Evolutionary conservation across 2,113 vertebrate species (phyloP).

Genomic region (Panthera leo): DNA sequence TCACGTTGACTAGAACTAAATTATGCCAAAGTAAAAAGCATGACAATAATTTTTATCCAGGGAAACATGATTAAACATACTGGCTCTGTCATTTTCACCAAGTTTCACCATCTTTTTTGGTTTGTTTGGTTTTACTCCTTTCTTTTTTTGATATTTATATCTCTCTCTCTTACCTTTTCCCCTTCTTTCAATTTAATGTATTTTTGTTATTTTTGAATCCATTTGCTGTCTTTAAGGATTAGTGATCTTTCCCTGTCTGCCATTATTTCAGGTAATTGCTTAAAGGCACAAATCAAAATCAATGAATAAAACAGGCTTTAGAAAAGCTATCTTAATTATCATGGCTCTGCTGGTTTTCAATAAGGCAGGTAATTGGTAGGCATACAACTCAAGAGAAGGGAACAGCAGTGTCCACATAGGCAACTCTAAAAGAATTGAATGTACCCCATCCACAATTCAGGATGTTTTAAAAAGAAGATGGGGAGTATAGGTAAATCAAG

Average conservation of each 20-base stretch:
- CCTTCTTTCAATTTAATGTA: neutral
- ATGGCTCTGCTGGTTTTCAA: neutral
- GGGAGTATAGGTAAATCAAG: neutral
- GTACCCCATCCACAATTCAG: neutral
- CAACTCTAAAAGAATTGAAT: neutral
- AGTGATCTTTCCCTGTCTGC: neutral
- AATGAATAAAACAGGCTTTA: neutral
- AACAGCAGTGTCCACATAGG: neutral
- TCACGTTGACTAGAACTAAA: neutral
- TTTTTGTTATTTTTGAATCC: neutral
- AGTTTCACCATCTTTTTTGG: neutral
- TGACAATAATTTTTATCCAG: neutral
- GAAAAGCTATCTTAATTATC: neutral
- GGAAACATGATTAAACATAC: neutral
- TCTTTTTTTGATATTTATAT: neutral
- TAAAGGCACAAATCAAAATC: neutral
- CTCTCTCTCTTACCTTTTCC: neutral
- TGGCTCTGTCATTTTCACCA: neutral
- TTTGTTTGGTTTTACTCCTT: neutral
- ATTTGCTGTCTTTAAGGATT: neutral
- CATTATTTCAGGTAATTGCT: neutral
- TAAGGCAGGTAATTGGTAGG: neutral
- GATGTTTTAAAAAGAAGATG: neutral
- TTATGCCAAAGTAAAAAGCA: neutral
- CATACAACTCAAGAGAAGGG: neutral